Evolutionary conservation across 2,797 vertebrate genomes (phyloP), one percentile per base, ranked within the genome.

Genomic region (Nothura maculosa): DNA sequence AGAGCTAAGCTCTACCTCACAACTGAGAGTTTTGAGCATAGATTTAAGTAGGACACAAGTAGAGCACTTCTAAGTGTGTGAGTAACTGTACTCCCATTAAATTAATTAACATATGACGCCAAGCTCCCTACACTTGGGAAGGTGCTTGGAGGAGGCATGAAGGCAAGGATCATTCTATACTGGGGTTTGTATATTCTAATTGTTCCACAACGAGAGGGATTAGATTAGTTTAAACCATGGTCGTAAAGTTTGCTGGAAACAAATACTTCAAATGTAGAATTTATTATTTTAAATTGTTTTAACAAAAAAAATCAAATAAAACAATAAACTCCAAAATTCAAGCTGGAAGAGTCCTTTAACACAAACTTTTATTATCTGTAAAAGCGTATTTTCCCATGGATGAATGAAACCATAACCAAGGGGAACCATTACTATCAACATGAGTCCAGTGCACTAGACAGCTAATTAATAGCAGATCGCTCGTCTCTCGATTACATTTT

Each of bases 391-490:
- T 94, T 95, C 78, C 66, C 77, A 77, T 54, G 34, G 86, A 92
- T 75, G 75, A 77, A 75, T 80, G 80, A 91, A 93, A 82, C 45
- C 42, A 72, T 74, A 78, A 87, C 86, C 75, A 74, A 87, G 28
- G 61, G 88, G 64, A 95, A 91, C 68, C 57, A 85, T 77, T 80
- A 70, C 48, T 57, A 91, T 74, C 85, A 82, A 80, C 81, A 77
- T n/a, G 72, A 91, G 78, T 84, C 83, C 85, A 70, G 81, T 28
- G 61, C 70, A 81, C 40, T 4, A 43, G 91, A 90, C 64, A 94
- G 83, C 84, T 86, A 89, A 96, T 96, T 95, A 95, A 96, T 27
- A 90, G 63, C 50, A 85, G 67, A 91, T 81, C 7, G 0, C 30
- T 91, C 68, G 77, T 82, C 64, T 92, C 76, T 81, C 6, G 3